Evolutionary conservation across 2,113 vertebrate genomes (phyloP).

Genomic region (Ornithorhynchus anatinus): DNA sequence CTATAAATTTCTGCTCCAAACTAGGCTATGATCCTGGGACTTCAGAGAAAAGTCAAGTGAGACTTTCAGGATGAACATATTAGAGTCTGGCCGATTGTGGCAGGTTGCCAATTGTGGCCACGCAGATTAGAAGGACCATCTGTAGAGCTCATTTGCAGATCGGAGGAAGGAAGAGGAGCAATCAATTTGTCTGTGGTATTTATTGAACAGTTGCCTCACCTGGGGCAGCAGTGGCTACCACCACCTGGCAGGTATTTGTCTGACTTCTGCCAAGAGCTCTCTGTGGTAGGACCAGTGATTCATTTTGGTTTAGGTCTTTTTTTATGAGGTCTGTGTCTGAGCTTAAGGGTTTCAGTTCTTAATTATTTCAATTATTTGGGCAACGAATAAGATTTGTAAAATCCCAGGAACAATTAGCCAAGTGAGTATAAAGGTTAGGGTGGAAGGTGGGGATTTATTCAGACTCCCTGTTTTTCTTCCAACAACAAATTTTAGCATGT

Average conservation of each 20-base stretch:
- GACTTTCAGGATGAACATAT: rapidly evolving
- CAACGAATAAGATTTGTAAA: neutral
- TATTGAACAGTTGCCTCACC: neutral
- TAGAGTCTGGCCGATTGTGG: neutral
- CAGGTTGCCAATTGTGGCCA: neutral
- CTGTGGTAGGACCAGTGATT: neutral
- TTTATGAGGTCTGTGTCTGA: neutral
- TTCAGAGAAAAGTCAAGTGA: neutral
- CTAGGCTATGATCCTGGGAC: neutral
- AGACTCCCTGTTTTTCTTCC: neutral
- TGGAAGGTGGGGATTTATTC: slow-evolving; percentile 3
- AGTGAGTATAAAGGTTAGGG: neutral
- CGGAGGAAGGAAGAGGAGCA: neutral
- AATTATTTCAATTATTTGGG: slow-evolving; percentile 11
- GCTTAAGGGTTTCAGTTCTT: neutral
- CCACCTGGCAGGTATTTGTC: neutral
- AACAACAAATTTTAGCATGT: too few species aligned
- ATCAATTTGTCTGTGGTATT: too few species aligned
- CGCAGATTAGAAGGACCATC: neutral
- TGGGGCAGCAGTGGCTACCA: slow-evolving; percentile 6
- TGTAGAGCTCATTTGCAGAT: neutral
- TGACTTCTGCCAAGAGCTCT: neutral
- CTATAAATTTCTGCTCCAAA: neutral
- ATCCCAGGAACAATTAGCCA: slow-evolving; percentile 7
- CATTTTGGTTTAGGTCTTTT: neutral